A percentile compares a stretch with the other conserved stretches of the same genome.
phyloP scores from a whole-genome alignment of 2,797 vertebrate genomes.

The Glossophaga mutica region DNA sequence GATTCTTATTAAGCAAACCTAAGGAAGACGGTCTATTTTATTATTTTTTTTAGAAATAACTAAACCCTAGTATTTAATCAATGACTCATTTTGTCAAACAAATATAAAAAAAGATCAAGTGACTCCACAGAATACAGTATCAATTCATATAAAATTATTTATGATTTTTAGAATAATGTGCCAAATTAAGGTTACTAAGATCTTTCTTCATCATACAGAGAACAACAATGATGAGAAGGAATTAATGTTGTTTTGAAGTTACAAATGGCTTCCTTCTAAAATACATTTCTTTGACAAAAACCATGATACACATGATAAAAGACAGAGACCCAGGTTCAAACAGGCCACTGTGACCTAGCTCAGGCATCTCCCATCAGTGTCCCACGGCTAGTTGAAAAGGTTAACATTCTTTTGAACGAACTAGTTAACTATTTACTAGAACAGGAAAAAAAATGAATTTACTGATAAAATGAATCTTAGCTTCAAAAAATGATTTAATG shows the following conservation, averaged over 20 bases:
- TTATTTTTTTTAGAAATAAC: conserved; percentile 37
- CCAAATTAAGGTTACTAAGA: conserved; percentile 42
- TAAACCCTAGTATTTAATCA: conserved; percentile 45
- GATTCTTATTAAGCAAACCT: conserved; percentile 51
- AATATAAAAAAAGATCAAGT: neutral
- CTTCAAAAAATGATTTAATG: conserved; percentile 23
- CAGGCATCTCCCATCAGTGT: conserved; percentile 54
- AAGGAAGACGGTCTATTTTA: neutral
- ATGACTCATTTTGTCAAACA: conserved; percentile 42
- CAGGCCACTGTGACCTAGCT: conserved; percentile 59
- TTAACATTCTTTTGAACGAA: conserved; percentile 69
- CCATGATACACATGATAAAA: conserved; percentile 46
- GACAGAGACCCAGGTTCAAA: conserved; percentile 65
- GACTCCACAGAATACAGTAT: neutral
- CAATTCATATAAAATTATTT: conserved; percentile 11
- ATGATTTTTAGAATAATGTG: conserved; percentile 38
- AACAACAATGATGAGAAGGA: conserved; percentile 52
- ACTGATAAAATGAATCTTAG: conserved; percentile 38
- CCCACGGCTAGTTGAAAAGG: conserved; percentile 64
- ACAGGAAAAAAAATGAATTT: neutral
- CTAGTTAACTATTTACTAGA: conserved; percentile 42
- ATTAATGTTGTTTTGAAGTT: conserved; percentile 51
- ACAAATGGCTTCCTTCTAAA: conserved; percentile 59
- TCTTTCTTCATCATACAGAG: conserved; percentile 41
- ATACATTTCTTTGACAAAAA: conserved; percentile 67